A percentile compares a stretch with the other conserved stretches of the same genome.
These are phyloP conservation scores for Epinephelus coioides DNA, from an alignment of 2,797 vertebrate genomes.

Conservation along the genomic window DNA sequence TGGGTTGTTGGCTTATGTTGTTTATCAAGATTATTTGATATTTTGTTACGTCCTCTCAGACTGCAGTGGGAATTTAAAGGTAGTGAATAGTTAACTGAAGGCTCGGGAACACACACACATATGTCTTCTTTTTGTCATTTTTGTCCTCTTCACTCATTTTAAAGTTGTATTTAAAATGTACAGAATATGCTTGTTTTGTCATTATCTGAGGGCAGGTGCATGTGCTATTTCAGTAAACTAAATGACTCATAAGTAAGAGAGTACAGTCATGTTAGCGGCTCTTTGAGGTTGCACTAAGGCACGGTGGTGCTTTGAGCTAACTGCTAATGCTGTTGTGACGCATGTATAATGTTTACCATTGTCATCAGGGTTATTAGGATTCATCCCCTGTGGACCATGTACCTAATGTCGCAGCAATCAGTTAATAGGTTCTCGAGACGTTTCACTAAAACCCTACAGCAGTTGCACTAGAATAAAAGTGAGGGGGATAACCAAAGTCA, in stretches of 20 bases:
- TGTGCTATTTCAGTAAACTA: not conserved
- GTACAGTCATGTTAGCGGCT: not conserved
- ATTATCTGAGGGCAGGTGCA: not conserved
- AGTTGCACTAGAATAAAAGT: not conserved
- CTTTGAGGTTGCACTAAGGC: not conserved
- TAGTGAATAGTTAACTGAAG: constrained; percentile 6
- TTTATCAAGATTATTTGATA: too few species aligned
- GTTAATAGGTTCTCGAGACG: not conserved
- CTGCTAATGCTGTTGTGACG: not conserved
- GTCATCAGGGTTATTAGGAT: not conserved
- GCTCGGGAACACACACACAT: not conserved
- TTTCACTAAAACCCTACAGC: not conserved
- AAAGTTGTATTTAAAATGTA: not conserved
- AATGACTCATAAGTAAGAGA: not conserved
- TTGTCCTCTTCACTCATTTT: not conserved
- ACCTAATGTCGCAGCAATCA: not conserved
- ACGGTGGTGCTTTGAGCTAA: not conserved
- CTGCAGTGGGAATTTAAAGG: not conserved
- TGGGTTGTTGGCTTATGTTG: too few species aligned
- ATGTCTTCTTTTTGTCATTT: not conserved
- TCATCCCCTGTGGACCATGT: not conserved
- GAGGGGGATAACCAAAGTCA: not conserved
- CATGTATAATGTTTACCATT: not conserved
- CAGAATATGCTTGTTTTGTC: not conserved
- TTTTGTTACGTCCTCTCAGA: not conserved